These are phyloP conservation scores for Apistogramma diplotaenia DNA, from an alignment of 2,113 vertebrate genomes.

Conservation along the genomic window DNA sequence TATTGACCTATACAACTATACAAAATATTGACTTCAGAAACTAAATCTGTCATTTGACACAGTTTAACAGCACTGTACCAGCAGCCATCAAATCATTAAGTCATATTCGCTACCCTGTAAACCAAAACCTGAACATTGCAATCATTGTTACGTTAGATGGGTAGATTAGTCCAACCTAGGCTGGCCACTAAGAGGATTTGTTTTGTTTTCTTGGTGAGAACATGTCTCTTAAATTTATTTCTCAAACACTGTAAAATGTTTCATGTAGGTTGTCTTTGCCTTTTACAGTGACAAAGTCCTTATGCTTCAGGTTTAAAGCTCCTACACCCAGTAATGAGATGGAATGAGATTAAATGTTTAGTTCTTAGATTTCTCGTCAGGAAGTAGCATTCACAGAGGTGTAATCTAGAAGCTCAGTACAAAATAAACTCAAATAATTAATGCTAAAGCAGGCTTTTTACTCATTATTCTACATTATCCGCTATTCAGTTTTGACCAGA, in stretches of 20 bases:
- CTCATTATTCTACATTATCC: background rate
- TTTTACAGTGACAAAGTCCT: background rate
- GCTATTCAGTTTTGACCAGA: background rate
- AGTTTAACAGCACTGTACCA: background rate
- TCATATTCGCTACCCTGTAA: background rate
- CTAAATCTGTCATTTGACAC: too few relatives aligned
- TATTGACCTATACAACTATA: too few relatives aligned
- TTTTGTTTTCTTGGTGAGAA: background rate
- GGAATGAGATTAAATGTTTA: background rate
- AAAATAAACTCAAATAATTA: too few relatives aligned
- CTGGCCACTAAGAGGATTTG: background rate
- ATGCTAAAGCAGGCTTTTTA: too few relatives aligned
- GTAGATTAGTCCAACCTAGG: background rate
- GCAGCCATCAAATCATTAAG: background rate
- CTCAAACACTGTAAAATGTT: background rate
- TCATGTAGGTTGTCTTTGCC: background rate
- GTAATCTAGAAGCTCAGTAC: too few relatives aligned
- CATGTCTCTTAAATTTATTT: background rate
- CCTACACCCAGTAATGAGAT: background rate
- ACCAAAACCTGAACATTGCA: background rate
- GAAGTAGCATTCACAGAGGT: too few relatives aligned
- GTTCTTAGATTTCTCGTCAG: background rate
- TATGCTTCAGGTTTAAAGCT: background rate
- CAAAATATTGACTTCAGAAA: too few relatives aligned
- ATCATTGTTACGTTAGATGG: background rate